phyloP scores from a whole-genome alignment of 2,888 invertebrate species.

The Thymelicus sylvestris region DNA sequence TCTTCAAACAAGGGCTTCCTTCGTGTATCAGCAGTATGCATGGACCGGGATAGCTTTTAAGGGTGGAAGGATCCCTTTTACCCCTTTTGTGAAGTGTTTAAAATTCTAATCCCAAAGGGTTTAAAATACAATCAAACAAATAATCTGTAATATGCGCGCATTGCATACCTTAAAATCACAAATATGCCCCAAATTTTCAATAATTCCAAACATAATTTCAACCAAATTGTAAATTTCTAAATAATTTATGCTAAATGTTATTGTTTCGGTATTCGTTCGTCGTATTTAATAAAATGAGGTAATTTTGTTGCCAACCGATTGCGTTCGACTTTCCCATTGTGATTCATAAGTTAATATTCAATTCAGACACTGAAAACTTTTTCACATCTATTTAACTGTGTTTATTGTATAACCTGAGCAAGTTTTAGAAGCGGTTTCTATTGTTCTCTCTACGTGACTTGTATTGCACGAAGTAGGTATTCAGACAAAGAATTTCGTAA shows the following conservation, averaged over 20 bases:
- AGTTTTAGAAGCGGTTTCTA: constrained; percentile 34
- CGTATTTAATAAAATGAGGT: constrained; percentile 3
- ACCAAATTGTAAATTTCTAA: constrained; percentile 2
- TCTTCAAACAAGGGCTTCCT: too few relatives aligned
- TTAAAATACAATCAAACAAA: not conserved
- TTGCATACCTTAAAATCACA: not conserved
- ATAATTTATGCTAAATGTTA: constrained; percentile 12
- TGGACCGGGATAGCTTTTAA: too few relatives aligned
- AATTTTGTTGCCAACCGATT: not conserved
- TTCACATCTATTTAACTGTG: constrained; percentile 32
- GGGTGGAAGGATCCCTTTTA: too few relatives aligned
- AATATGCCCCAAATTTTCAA: constrained; percentile 1
- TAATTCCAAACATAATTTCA: not conserved
- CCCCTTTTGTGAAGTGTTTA: not conserved
- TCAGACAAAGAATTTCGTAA: constrained; percentile 34
- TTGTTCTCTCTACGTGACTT: constrained; percentile 36
- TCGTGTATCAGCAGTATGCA: too few relatives aligned
- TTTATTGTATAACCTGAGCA: constrained; percentile 34
- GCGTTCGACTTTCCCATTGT: constrained; percentile 10
- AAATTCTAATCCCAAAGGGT: not conserved
- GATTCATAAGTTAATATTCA: constrained; percentile 27
- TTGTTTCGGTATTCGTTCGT: not conserved
- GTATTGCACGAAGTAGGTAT: constrained; percentile 35
- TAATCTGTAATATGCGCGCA: not conserved
- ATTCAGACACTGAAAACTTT: constrained; percentile 26